Evolutionary conservation across 1,140 invertebrate genomes (phyloP).

Genomic region (Orchesella cincta): DNA sequence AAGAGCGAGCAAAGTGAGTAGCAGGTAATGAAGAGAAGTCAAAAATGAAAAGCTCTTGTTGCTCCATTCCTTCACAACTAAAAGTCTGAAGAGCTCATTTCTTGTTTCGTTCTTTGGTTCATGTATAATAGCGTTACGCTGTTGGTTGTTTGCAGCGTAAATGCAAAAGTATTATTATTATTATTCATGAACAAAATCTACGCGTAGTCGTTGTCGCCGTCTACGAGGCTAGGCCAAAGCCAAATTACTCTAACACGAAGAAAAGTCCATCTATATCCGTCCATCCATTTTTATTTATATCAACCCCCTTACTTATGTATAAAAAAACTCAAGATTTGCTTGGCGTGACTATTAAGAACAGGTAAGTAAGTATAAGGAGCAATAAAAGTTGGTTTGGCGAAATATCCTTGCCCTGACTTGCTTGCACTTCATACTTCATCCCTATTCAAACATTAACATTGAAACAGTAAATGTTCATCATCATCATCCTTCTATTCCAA

Average conservation of each 20-base stretch:
- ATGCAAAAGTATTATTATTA: no score
- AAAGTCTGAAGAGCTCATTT: not conserved
- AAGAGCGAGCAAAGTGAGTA: not conserved
- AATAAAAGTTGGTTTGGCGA: no score
- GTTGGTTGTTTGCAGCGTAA: conserved; percentile 1
- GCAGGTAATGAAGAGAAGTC: not conserved
- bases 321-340: no score
- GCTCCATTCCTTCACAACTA: no score
- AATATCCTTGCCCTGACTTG: no score
- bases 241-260: conserved; percentile 12
- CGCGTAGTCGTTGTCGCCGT: conserved; percentile 24
- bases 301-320: not conserved
- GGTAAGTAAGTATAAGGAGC: no score
- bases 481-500: no score
- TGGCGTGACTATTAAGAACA: no score
- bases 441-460: no score
- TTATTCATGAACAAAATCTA: conserved; percentile 22
- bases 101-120: not conserved
- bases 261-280: conserved; percentile 1
- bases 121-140: conserved; percentile 1
- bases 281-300: not conserved
- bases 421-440: no score
- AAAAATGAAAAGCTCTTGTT: conserved; percentile 4
- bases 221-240: not conserved
- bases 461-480: no score